phyloP scores from a whole-genome alignment of 2,888 invertebrate species.

The Limulus polyphemus region DNA sequence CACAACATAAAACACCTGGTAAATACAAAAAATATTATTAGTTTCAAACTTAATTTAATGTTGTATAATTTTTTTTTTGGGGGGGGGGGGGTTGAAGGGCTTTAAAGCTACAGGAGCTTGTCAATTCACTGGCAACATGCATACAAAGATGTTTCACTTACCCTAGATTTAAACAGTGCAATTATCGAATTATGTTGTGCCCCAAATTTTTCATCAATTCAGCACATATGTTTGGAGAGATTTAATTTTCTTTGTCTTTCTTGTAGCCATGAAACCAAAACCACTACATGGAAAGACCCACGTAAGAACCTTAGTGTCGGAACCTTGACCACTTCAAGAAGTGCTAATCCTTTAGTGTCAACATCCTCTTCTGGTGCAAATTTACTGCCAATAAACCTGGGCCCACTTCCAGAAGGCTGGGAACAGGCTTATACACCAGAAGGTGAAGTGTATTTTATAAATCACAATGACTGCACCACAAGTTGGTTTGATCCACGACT shows the following conservation, averaged over 20 bases:
- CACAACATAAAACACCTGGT: no score
- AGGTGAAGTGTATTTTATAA: constrained; percentile 78
- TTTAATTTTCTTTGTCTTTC: constrained; percentile 15
- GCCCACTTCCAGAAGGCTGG: constrained; percentile 74
- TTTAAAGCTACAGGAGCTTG: no score
- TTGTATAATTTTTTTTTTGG: no score
- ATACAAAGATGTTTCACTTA: no score
- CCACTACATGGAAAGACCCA: constrained; percentile 85
- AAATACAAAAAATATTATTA: no score
- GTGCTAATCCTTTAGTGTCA: constrained; percentile 10
- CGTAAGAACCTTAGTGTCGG: constrained; percentile 43
- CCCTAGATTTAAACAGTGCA: no score
- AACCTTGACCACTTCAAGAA: constrained; percentile 5
- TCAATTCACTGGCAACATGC: no score
- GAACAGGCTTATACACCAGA: constrained; percentile 72
- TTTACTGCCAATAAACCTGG: constrained; percentile 40
- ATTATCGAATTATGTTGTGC: no score
- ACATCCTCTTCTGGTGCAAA: constrained; percentile 2
- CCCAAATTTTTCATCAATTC: no score
- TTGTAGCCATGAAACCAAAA: constrained; percentile 69
- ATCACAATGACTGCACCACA: constrained; percentile 84
- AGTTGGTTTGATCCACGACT: constrained; percentile 98
- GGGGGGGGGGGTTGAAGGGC: no score
- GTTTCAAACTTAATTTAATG: no score
- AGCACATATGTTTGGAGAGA: no score